Evolutionary conservation across 2,888 invertebrate species (phyloP), one percentile per base, ranked within the genome.

Genomic region (Aspidapion aeneum): DNA sequence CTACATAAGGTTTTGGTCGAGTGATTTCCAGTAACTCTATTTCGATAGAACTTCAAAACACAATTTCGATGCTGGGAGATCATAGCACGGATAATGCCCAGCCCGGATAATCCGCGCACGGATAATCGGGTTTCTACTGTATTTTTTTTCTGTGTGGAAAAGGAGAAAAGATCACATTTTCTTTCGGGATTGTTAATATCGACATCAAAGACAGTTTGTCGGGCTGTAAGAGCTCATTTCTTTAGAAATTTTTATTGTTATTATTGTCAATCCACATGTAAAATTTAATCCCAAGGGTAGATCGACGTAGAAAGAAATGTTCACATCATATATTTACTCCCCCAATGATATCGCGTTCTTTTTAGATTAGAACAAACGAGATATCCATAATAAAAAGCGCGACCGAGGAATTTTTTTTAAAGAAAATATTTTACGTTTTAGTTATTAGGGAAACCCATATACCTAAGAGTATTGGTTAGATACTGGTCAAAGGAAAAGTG

Each of bases 231-330:
- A 74, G 75, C 74, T 75, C 77, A 77, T 78, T 78, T 74, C 76
- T 74, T 74, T 74, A 73, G 73, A 74, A 76, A 76, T 74, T 76
- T 78, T 76, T 78, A 79, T 79, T 79, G 79, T 79, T 78, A 79
- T 79, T 79, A 77, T 76, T 78, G 78, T 77, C 78, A 79, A 79
- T 79, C 78, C 78, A 76, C 78, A 79, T 79, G 79, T 78, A 77
- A 79, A 80, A 80, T 79, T 78, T 78, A 79, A 79, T 79, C 78
- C 78, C 77, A 74, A 71, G 77, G 75, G 75, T 76, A 72, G 71
- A 70, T 68, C 65, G 62, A 57, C 58, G 61, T 57, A 61, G 35
- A 62, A 63, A 62, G 59, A 59, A 65, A 57, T 20, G 22, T 55
- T 50, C 50, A 62, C 61, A 66, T 58, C 61, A 64, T 62, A 63